These are phyloP conservation scores for Drosophila dives DNA, from an alignment of 2,888 invertebrate genomes.

Conservation along the genomic window DNA sequence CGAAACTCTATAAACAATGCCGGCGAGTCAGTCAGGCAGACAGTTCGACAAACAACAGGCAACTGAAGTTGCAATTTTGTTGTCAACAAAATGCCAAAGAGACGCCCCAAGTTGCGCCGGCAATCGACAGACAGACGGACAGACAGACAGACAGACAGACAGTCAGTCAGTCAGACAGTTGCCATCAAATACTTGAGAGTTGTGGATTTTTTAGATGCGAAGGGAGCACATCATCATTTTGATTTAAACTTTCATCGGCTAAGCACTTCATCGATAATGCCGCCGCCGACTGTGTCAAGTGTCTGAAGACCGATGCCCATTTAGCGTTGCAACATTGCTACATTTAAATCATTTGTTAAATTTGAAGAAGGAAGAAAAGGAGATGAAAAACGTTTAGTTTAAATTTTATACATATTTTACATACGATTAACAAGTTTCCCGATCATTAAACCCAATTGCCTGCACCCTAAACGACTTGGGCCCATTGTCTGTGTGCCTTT, in stretches of 20 bases:
- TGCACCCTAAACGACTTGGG: conserved; percentile 24
- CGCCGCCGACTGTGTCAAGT: conserved; percentile 72
- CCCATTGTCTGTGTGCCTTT: conserved; percentile 26
- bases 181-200: conserved; percentile 76
- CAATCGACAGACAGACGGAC: conserved; percentile 43
- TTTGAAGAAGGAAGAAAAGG: conserved; percentile 6
- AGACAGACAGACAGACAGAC: neutral
- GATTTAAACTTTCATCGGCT: conserved; percentile 72
- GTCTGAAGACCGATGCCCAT: conserved; percentile 46
- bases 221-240: conserved; percentile 50
- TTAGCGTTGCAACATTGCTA: conserved; percentile 48
- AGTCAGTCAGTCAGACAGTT: conserved; percentile 53
- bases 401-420: conserved; percentile 46
- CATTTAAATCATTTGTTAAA: conserved; percentile 72
- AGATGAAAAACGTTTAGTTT: conserved; percentile 42
- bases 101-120: conserved; percentile 54
- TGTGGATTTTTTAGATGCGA: conserved; percentile 30
- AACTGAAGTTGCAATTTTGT: conserved; percentile 78
- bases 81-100: conserved; percentile 66
- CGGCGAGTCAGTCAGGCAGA: conserved; percentile 20
- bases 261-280: conserved; percentile 38
- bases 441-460: conserved; percentile 71
- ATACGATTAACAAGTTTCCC: conserved; percentile 62
- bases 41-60: conserved; percentile 46
- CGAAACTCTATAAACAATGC: conserved; percentile 74